Evolutionary conservation across 2,888 invertebrate species (phyloP).

Genomic region (Agrotis segetum): DNA sequence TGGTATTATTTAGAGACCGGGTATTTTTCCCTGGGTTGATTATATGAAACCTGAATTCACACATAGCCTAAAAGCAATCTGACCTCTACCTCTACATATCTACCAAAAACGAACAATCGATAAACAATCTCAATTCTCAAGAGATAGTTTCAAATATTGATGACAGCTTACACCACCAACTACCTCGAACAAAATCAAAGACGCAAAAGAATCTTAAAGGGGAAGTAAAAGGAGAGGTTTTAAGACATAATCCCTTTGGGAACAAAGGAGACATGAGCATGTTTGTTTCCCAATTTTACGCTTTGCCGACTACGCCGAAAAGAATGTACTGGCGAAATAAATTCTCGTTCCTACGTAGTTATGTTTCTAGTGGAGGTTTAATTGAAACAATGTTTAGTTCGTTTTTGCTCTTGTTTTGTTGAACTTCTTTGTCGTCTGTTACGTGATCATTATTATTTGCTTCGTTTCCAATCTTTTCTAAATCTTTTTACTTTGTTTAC

Average conservation of each 20-base stretch:
- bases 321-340: slow-evolving; percentile 76
- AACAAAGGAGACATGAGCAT: slow-evolving; percentile 77
- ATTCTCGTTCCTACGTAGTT: slow-evolving; percentile 61
- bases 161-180: slow-evolving; percentile 49
- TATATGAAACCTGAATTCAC: too few species aligned
- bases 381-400: slow-evolving; percentile 58
- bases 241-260: slow-evolving; percentile 76
- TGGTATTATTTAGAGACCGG: too few species aligned
- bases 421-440: slow-evolving; percentile 28
- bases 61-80: too few species aligned
- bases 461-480: slow-evolving; percentile 10
- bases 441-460: slow-evolving; percentile 29
- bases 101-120: too few species aligned
- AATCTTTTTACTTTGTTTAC: neutral
- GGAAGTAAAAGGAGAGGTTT: slow-evolving; percentile 69
- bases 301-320: slow-evolving; percentile 75
- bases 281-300: slow-evolving; percentile 87
- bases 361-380: slow-evolving; percentile 63
- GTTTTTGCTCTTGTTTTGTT: slow-evolving; percentile 27
- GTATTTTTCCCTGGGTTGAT: too few species aligned
- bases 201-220: slow-evolving; percentile 64
- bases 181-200: slow-evolving; percentile 58
- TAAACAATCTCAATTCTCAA: slow-evolving; percentile 22
- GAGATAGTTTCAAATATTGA: slow-evolving; percentile 53
- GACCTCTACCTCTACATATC: too few species aligned